Evolutionary conservation across 1,140 invertebrate species (phyloP).

Genomic region (Trialeurodes vaporariorum): DNA sequence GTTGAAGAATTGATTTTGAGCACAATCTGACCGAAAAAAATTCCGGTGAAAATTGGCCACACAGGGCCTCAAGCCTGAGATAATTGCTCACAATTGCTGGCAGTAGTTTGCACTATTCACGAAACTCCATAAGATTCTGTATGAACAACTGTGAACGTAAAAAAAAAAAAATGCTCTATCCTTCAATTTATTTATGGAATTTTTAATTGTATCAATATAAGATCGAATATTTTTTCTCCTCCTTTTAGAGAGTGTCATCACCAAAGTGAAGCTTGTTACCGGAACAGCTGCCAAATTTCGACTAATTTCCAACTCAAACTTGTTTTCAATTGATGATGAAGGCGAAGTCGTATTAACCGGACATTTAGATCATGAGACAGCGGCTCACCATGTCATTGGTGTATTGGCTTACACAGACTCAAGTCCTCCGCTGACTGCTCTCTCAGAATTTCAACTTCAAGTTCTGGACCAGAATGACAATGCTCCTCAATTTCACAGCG

Average conservation of each 20-base stretch:
- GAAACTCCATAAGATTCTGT: too few relatives aligned
- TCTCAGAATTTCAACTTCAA: constrained; percentile 63
- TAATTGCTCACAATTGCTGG: too few relatives aligned
- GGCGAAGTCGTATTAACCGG: constrained; percentile 59
- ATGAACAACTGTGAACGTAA: too few relatives aligned
- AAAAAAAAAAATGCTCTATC: too few relatives aligned
- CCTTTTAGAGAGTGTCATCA: constrained; percentile 44
- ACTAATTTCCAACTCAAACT: constrained; percentile 50
- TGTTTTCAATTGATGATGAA: constrained; percentile 58
- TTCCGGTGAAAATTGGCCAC: too few relatives aligned
- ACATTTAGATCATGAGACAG: constrained; percentile 63
- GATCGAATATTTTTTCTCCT: constrained; percentile 10
- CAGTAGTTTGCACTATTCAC: too few relatives aligned
- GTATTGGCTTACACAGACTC: constrained; percentile 69
- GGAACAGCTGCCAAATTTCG: constrained; percentile 48
- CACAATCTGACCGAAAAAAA: too few relatives aligned
- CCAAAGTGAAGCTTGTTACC: constrained; percentile 45
- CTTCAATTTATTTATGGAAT: too few relatives aligned
- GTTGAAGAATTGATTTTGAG: too few relatives aligned
- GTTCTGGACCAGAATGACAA: constrained; percentile 88
- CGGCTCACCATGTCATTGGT: constrained; percentile 58
- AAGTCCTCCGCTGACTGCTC: constrained; percentile 56
- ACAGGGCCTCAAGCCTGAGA: too few relatives aligned
- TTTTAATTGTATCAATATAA: neutral
- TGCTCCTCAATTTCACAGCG: constrained; percentile 71